Conservation (phyloP, 2,113 vertebrate genomes). For the Equus przewalskii region DNA sequence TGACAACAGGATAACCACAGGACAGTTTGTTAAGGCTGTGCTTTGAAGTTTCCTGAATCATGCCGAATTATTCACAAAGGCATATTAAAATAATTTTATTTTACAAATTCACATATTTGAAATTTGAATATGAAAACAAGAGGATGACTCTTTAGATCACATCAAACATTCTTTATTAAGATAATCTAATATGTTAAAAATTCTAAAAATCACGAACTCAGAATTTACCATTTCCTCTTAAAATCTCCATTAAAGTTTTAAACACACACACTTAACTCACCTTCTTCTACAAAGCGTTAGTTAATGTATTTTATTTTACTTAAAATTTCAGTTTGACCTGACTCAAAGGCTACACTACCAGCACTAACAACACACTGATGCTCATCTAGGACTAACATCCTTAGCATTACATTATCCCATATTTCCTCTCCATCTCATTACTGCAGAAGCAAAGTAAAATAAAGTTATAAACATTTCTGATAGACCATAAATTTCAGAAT, state of each 20-base stretch:
- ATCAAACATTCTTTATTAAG: conserved; percentile 30
- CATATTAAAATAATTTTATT: conserved; percentile 56
- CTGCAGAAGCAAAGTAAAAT: conserved; percentile 7
- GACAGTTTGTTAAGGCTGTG: background rate
- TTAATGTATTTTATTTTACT: conserved; percentile 28
- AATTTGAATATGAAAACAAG: conserved; percentile 62
- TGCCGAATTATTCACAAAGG: conserved; percentile 52
- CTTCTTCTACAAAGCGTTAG: conserved; percentile 47
- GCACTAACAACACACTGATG: background rate
- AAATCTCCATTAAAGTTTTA: conserved; percentile 40
- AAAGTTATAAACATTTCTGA: background rate
- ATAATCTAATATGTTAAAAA: conserved; percentile 44
- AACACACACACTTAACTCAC: conserved; percentile 31
- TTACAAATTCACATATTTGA: conserved; percentile 48
- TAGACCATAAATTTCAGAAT: background rate
- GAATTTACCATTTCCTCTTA: conserved; percentile 15
- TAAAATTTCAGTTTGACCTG: conserved; percentile 23
- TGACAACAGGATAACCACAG: conserved; percentile 6
- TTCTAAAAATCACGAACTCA: conserved; percentile 58
- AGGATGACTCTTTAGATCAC: conserved; percentile 32
- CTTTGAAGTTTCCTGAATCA: conserved; percentile 54
- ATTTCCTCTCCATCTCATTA: background rate
- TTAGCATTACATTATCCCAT: background rate
- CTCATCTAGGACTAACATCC: background rate
- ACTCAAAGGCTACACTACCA: background rate